Evolutionary conservation across 1,140 invertebrate genomes (phyloP).

Genomic region (Trichomalopsis sarcophagae): DNA sequence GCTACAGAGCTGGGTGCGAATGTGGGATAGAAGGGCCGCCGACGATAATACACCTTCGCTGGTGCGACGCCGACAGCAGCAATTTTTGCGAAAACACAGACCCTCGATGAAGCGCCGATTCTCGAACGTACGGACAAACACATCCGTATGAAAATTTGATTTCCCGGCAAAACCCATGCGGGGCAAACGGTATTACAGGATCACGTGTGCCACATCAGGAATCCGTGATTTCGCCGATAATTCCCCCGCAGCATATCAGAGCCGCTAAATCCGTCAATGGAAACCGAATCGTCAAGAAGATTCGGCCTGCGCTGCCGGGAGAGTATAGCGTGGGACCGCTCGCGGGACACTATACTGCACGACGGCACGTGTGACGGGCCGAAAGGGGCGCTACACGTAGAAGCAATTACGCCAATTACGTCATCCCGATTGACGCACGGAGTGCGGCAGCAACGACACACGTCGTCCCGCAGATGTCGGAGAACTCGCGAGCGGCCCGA

Average conservation of each 20-base stretch:
- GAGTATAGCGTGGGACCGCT: background rate
- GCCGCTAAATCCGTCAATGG: slow-evolving; percentile 29
- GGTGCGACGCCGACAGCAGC: background rate
- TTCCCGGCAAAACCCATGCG: background rate
- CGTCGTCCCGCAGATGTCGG: slow-evolving; percentile 2
- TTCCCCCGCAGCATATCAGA: background rate
- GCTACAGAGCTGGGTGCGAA: too few relatives aligned
- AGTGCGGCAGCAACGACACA: slow-evolving; percentile 19
- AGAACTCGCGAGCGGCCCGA: background rate
- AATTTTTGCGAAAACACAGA: too few relatives aligned
- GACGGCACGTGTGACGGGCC: background rate
- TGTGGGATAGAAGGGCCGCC: background rate
- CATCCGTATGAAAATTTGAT: background rate
- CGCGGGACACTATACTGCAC: background rate
- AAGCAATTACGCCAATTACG: slow-evolving; percentile 44
- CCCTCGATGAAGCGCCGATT: background rate
- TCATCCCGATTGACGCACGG: slow-evolving; percentile 28
- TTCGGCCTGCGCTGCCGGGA: background rate
- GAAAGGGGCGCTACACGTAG: background rate
- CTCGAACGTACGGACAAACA: background rate
- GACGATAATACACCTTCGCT: background rate
- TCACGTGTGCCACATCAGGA: background rate
- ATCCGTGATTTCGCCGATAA: background rate
- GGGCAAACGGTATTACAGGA: background rate
- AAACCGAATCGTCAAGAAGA: slow-evolving; percentile 14